Conservation (phyloP, 2,888 invertebrate genomes). For the Elegia similella region DNA sequence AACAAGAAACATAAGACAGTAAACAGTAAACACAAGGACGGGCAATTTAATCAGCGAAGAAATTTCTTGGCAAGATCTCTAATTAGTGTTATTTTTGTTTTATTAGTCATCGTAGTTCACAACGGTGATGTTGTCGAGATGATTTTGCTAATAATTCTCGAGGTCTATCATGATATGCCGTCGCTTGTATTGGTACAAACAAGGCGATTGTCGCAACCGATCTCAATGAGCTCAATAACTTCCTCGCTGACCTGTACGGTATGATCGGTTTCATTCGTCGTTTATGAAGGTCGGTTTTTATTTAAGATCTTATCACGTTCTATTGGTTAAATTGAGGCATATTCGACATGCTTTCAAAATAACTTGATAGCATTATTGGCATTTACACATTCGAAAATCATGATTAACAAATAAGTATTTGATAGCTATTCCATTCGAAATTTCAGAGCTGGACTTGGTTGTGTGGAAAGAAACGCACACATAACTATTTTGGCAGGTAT, state of each 20-base stretch:
- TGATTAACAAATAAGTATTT: too few species aligned
- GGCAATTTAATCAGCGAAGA: slow-evolving; percentile 15
- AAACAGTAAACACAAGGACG: slow-evolving; percentile 8
- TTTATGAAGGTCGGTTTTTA: slow-evolving; percentile 33
- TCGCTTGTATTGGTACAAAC: slow-evolving; percentile 32
- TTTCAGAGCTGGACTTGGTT: too few species aligned
- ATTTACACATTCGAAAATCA: not conserved
- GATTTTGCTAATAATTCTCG: slow-evolving; percentile 6
- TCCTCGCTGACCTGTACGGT: slow-evolving; percentile 30
- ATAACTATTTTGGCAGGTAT: too few species aligned
- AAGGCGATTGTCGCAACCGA: slow-evolving; percentile 38
- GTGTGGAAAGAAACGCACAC: too few species aligned
- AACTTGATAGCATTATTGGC: not conserved
- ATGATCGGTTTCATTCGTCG: slow-evolving; percentile 30
- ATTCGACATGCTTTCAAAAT: not conserved
- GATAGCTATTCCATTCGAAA: too few species aligned
- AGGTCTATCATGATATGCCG: slow-evolving; percentile 22
- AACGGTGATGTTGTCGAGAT: slow-evolving; percentile 2
- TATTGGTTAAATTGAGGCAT: not conserved
- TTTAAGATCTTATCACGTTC: slow-evolving; percentile 18
- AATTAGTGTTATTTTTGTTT: slow-evolving; percentile 17
- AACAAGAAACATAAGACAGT: slow-evolving; percentile 3
- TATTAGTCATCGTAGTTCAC: slow-evolving; percentile 11
- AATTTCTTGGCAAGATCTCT: slow-evolving; percentile 19
- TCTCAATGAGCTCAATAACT: slow-evolving; percentile 48